Evolutionary conservation across 1,140 invertebrate genomes (phyloP).

Genomic region (Sogatella furcifera): DNA sequence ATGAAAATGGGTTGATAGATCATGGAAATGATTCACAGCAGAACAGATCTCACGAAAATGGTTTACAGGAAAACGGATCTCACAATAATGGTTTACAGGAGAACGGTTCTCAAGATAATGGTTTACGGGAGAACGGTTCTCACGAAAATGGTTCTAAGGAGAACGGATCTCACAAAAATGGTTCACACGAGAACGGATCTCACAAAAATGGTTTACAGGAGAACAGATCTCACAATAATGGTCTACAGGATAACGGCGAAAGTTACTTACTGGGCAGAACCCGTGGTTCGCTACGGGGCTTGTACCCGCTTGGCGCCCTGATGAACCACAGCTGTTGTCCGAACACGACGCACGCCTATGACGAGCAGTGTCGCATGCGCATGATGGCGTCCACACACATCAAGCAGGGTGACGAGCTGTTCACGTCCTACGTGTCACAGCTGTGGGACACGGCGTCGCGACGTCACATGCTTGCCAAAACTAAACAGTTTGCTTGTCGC

Average conservation of each 20-base stretch:
- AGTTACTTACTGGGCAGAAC: no score
- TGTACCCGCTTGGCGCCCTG: slow-evolving; percentile 59
- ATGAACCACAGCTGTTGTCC: slow-evolving; percentile 65
- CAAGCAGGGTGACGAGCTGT: slow-evolving; percentile 50
- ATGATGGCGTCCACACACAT: slow-evolving; percentile 52
- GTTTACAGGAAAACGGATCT: slow-evolving; percentile 5
- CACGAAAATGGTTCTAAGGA: no score
- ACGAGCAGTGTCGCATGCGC: slow-evolving; percentile 42
- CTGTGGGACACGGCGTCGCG: slow-evolving; percentile 59
- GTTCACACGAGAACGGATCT: background rate
- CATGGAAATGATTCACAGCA: no score
- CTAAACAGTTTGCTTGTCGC: slow-evolving; percentile 62
- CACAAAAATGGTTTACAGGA: slow-evolving; percentile 13
- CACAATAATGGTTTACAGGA: no score
- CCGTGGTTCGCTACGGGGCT: slow-evolving; percentile 42
- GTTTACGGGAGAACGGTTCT: slow-evolving; percentile 2
- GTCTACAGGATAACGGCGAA: background rate
- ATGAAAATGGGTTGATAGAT: no score
- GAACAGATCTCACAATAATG: no score
- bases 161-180: no score
- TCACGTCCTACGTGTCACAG: slow-evolving; percentile 57
- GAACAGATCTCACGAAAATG: background rate
- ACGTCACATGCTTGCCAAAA: slow-evolving; percentile 48
- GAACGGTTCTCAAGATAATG: background rate
- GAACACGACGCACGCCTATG: slow-evolving; percentile 57